phyloP scores from a whole-genome alignment of 2,888 invertebrate genomes.

The Pilophorus perplexus region DNA sequence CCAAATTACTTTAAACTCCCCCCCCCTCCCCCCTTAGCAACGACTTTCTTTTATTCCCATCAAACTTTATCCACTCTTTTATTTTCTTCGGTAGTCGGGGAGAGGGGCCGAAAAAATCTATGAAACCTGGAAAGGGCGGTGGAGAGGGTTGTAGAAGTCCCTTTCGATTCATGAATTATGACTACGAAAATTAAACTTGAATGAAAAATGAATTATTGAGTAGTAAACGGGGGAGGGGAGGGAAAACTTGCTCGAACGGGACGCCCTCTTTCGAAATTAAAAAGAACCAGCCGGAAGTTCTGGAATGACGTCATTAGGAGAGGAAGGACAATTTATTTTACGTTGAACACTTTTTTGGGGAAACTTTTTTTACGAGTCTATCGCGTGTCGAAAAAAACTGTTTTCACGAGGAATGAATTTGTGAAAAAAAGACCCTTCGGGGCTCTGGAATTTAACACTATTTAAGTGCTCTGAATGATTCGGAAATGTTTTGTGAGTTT shows the following conservation, averaged over 20 bases:
- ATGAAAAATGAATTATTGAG: slow-evolving; percentile 49
- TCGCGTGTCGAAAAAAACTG: no score
- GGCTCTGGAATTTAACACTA: no score
- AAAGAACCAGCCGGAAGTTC: neutral
- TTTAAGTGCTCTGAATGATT: no score
- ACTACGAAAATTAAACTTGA: slow-evolving; percentile 48
- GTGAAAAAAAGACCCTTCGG: no score
- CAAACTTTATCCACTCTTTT: no score
- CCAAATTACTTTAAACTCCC: slow-evolving; percentile 40
- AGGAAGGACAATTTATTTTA: neutral
- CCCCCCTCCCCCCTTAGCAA: neutral
- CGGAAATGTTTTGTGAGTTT: no score
- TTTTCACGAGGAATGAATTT: no score
- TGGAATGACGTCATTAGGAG: neutral
- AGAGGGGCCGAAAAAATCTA: slow-evolving; percentile 15
- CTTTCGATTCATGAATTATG: slow-evolving; percentile 47
- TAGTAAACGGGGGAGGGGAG: neutral
- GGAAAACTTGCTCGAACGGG: neutral
- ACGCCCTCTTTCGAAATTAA: neutral
- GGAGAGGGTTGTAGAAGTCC: no score
- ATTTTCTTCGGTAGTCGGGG: no score
- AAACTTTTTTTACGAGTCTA: neutral
- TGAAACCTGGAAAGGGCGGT: no score
- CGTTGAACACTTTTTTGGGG: neutral
- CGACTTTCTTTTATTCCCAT: neutral